phyloP scores from a whole-genome alignment of 2,888 invertebrate genomes.

The Oasisia sp. region DNA sequence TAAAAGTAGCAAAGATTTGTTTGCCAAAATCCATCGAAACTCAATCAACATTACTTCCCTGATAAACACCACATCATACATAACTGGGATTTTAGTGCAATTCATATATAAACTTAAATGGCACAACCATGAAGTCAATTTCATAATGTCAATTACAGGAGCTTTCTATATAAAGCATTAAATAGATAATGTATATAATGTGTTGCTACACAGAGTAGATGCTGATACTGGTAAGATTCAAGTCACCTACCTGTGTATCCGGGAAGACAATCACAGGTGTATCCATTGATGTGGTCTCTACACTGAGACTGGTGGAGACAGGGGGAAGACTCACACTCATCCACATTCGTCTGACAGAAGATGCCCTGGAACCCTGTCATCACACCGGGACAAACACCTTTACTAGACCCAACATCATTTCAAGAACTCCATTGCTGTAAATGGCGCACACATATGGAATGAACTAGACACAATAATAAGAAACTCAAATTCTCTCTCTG shows the following conservation, averaged over 20 bases:
- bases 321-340: conserved; percentile 42
- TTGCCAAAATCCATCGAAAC: too few species aligned
- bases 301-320: conserved; percentile 49
- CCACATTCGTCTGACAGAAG: conserved; percentile 37
- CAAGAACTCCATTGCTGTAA: too few species aligned
- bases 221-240: not conserved
- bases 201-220: not conserved
- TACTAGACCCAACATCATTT: not conserved
- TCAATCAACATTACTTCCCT: too few species aligned
- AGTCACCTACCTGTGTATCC: conserved; percentile 40
- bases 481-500: too few species aligned
- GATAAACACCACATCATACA: too few species aligned
- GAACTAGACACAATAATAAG: too few species aligned
- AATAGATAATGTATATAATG: not conserved
- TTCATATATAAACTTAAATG: too few species aligned
- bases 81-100: too few species aligned
- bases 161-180: too few species aligned
- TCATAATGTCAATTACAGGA: not conserved
- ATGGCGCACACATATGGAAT: too few species aligned
- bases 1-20: too few species aligned
- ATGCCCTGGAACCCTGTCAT: conserved; percentile 17
- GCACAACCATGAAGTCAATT: not conserved
- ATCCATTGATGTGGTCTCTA: conserved; percentile 40
- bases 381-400: not conserved
- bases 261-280: conserved; percentile 43